Base-by-base conservation (phyloP, 2,797 vertebrate genomes). In the Megalops cyprinoides region DNA sequence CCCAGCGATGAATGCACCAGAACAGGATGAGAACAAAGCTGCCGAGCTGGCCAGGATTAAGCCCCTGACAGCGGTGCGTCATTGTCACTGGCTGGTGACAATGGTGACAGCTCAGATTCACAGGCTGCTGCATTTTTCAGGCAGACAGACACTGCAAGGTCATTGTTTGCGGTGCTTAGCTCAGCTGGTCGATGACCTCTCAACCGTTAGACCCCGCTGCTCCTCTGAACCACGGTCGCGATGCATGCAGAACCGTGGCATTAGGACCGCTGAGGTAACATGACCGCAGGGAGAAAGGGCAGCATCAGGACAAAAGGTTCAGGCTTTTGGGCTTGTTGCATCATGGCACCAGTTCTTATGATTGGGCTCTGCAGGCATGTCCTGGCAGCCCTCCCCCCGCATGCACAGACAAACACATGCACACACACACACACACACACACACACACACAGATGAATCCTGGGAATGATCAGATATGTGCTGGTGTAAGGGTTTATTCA, bases 71-170 rank as follows among this genome's bases (percentile, higher is more conserved):
- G 42, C 56, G 48, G 23, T n/a, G 28, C 1, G 25, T 56, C 58
- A 46, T 39, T 78, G 44, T 77, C 56, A 56, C 34, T 60, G 23
- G 28, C 28, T 8, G 14, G 20, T 25, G 49, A 77, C 25, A 76
- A 76, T 77, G n/a, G 42, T 48, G 55, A 39, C 55, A 60, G 77
- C 77, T 78, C 77, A 65, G 56, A 49, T 65, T 78, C 60, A 62
- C 58, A 56, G 28, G 28, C 37, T 46, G 77, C 37, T 48, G 58
- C 23, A n/a, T n/a, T n/a, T n/a, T n/a, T n/a, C 15, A 44, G 58
- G 18, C 56, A 62, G 77, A 44, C 77, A 60, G 77, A 56, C 56
- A 65, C 44, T 56, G 56, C 56, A 65, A 78, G 77, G 77, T 78
- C 77, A 65, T 39, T 42, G 34, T 78, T 56, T 58, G 56, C 44